Conservation (phyloP, 2,113 vertebrate species). For the Tupaia tana region DNA sequence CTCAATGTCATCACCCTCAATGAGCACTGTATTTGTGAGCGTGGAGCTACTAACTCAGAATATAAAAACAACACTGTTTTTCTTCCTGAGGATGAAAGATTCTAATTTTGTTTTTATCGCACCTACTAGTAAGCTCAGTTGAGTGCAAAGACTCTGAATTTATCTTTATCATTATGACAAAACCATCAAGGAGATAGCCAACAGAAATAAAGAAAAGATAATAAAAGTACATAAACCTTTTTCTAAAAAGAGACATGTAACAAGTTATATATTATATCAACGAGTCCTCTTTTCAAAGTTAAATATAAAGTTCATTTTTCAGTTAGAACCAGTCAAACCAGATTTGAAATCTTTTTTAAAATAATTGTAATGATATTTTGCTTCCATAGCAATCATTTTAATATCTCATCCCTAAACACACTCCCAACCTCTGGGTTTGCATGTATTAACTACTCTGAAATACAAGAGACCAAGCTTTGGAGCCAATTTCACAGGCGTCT, state of each 20-base stretch:
- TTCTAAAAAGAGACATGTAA: not conserved
- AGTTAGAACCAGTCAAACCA: constrained; percentile 34
- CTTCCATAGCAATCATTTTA: constrained; percentile 18
- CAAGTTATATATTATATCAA: constrained; percentile 27
- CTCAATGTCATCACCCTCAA: not conserved
- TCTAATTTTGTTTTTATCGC: not conserved
- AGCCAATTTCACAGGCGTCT: not conserved
- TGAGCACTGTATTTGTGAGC: not conserved
- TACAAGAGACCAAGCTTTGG: constrained; percentile 11
- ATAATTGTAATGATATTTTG: constrained; percentile 33
- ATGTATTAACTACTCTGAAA: constrained; percentile 30
- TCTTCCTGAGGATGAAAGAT: not conserved
- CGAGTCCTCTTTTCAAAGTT: constrained; percentile 35
- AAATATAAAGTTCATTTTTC: constrained; percentile 35
- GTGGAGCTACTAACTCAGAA: not conserved
- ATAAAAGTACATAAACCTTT: not conserved
- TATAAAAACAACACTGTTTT: not conserved
- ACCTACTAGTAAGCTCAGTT: not conserved
- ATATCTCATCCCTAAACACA: constrained; percentile 2
- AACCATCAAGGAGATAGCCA: constrained; percentile 27
- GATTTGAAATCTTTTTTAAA: constrained; percentile 55
- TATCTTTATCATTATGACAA: constrained; percentile 10
- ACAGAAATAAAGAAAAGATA: not conserved
- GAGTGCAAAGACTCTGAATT: not conserved
- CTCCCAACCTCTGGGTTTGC: not conserved